Evolutionary conservation across 2,113 vertebrate genomes (phyloP).

Genomic region (Phaethon lepturus): DNA sequence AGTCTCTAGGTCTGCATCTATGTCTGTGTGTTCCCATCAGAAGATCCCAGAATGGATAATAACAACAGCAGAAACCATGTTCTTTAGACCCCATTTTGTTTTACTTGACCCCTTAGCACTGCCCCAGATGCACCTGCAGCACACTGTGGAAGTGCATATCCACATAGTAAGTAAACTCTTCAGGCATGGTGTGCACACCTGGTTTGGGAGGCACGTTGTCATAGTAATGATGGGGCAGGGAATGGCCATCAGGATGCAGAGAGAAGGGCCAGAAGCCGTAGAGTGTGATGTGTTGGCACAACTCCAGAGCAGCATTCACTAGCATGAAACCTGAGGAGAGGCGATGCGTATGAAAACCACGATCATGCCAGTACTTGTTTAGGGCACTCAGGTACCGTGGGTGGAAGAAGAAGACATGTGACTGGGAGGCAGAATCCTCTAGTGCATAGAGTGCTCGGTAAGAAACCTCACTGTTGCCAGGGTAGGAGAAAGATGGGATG

Average conservation of each 20-base stretch:
- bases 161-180: neutral
- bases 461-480: neutral
- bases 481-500: neutral
- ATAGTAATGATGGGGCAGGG: neutral
- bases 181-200: neutral
- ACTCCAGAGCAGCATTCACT: neutral
- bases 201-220: neutral
- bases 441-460: neutral
- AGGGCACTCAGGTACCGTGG: neutral
- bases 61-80: neutral
- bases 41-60: neutral
- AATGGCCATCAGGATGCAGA: neutral
- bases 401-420: neutral
- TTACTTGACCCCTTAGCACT: neutral
- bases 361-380: neutral
- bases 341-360: neutral
- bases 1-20: neutral
- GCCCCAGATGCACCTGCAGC: neutral
- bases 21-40: neutral
- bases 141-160: neutral
- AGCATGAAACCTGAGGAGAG: constrained; percentile 6
- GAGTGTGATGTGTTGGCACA: neutral
- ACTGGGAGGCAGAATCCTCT: neutral
- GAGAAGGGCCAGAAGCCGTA: constrained; percentile 15
- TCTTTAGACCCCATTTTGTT: neutral